Conservation (phyloP, 1,140 invertebrate genomes). For the Lysiphlebus fabarum region DNA sequence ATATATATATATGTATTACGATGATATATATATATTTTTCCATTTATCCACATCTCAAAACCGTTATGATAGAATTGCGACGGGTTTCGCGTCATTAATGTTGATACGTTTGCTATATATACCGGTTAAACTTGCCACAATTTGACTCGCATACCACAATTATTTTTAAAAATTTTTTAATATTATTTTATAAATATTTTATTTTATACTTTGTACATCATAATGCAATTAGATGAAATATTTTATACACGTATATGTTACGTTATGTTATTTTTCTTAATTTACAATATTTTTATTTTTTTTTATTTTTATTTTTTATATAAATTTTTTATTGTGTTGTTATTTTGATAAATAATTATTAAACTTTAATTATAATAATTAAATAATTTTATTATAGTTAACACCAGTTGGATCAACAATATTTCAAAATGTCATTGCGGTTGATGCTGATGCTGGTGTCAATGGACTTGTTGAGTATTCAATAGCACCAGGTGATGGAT, state of each 20-base stretch:
- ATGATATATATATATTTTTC: slow-evolving; percentile 1
- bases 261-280: not conserved
- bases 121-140: slow-evolving; percentile 24
- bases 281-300: no score
- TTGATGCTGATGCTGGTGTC: slow-evolving; percentile 81
- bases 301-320: no score
- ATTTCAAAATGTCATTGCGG: slow-evolving; percentile 78
- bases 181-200: not conserved
- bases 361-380: not conserved
- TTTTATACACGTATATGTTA: slow-evolving; percentile 1
- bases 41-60: slow-evolving; percentile 21
- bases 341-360: not conserved
- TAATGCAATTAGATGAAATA: slow-evolving; percentile 8
- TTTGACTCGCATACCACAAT: slow-evolving; percentile 13
- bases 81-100: slow-evolving; percentile 14
- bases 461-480: slow-evolving; percentile 83
- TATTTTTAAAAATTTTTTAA: not conserved
- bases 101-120: slow-evolving; percentile 9
- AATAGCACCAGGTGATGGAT: slow-evolving; percentile 59
- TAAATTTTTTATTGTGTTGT: no score
- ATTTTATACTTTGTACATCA: slow-evolving; percentile 2
- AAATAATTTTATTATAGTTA: slow-evolving; percentile 59
- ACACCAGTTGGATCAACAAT: slow-evolving; percentile 84
- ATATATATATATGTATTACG: no score
- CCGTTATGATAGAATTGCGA: slow-evolving; percentile 32